Conservation (phyloP, 2,888 invertebrate species). For the Chorisops tibialis region DNA sequence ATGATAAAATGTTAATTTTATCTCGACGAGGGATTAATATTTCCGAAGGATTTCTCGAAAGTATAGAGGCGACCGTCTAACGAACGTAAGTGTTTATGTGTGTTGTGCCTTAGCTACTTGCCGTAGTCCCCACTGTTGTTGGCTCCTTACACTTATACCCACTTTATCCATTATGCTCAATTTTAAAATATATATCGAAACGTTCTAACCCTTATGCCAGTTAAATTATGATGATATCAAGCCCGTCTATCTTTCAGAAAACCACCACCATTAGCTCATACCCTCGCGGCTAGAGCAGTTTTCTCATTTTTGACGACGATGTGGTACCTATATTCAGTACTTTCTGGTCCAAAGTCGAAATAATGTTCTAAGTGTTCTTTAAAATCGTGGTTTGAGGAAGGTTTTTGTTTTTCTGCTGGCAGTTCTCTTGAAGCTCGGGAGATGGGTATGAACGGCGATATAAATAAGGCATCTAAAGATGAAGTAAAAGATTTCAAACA, state of each 20-base stretch:
- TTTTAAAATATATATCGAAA: constrained; percentile 29
- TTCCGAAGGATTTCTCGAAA: constrained; percentile 27
- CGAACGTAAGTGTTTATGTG: constrained; percentile 17
- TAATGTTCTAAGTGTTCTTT: constrained; percentile 4
- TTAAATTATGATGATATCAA: constrained; percentile 28
- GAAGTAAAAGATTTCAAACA: background rate
- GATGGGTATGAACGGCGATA: background rate
- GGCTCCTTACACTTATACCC: background rate
- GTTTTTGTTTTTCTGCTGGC: constrained; percentile 1
- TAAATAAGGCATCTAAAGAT: background rate
- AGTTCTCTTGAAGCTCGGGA: too few species aligned
- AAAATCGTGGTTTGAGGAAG: background rate
- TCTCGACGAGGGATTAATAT: constrained; percentile 30
- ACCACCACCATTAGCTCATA: constrained; percentile 1
- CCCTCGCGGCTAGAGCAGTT: background rate
- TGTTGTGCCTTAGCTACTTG: background rate
- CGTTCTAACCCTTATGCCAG: constrained; percentile 30
- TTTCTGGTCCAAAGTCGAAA: background rate
- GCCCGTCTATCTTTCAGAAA: background rate
- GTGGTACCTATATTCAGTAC: background rate
- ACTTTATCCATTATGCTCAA: constrained; percentile 28
- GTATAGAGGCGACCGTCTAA: background rate
- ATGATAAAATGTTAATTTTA: constrained; percentile 38
- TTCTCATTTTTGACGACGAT: constrained; percentile 15
- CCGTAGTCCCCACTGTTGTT: background rate